Evolutionary conservation across 2,797 vertebrate species (phyloP), one percentile per base, ranked within the genome.

Genomic region (Nyctalus aviator): DNA sequence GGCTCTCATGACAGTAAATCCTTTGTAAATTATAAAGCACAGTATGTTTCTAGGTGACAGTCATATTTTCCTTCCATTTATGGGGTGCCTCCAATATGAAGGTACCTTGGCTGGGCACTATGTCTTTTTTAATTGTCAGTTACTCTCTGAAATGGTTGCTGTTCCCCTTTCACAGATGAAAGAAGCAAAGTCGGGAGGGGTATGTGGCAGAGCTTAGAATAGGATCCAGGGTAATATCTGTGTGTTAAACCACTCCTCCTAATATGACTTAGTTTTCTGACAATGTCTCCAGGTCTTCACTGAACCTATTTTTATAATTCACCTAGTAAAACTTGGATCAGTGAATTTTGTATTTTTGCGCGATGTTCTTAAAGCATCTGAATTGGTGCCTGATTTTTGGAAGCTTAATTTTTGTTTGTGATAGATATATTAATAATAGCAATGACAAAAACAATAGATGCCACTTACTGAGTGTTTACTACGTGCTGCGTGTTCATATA

Each of bases 281-380:
- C 37, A n/a, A 0, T 41, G 75, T 88, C 37, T 82, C 78, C 30
- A 88, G 55, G 17, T 81, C 37, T 25, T 90, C 41, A 23, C 6
- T 21, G 17, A 62, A n/a, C 9, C 32, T 59, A 1, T 68, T 68
- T 79, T 46, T 90, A 30, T 71, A 62, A 59, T 73, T 68, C 46
- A 71, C 8, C 37, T 64, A 44, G 71, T 55, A 35, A 35, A 92
- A 17, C 50, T 23, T 73, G 41, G 12, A 75, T 78, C 41, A 89
- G 75, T n/a, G 62, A 73, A 41, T 89, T 92, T 37, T 92, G 15
- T 23, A 30, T 62, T 92, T 82, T 89, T 96, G 17, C 81, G 46
- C 41, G 46, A 62, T 32, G 20, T 77, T 68, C 68, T 84, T 57
- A 57, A 95, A 72, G 72, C 30, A 32, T 83, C 69, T 37, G 20